Evolutionary conservation across 2,888 invertebrate genomes (phyloP).

Genomic region (Mechanitis messenoides): DNA sequence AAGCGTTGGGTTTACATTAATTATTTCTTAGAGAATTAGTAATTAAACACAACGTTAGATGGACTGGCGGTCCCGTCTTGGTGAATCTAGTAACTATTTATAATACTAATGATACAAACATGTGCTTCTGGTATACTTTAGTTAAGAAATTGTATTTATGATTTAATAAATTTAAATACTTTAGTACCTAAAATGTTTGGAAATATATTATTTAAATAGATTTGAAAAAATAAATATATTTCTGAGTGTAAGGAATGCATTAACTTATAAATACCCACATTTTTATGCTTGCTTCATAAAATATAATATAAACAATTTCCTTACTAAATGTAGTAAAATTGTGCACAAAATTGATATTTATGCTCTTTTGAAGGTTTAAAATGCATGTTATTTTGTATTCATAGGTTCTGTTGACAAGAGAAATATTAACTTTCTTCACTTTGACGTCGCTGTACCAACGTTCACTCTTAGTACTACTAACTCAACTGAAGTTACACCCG

Average conservation of each 20-base stretch:
- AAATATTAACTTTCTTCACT: background rate
- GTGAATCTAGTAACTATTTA: background rate
- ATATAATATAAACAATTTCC: constrained; percentile 21
- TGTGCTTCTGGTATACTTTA: background rate
- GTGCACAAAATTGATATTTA: constrained; percentile 19
- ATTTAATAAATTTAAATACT: too few species aligned
- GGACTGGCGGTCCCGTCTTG: constrained; percentile 3
- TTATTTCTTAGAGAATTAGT: constrained; percentile 19
- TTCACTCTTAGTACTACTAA: too few species aligned
- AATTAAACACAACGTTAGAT: constrained; percentile 17
- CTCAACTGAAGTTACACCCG: too few species aligned
- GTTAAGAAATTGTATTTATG: too few species aligned
- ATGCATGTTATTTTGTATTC: constrained; percentile 17
- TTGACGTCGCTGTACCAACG: too few species aligned
- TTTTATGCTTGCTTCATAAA: background rate
- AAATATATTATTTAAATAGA: too few species aligned
- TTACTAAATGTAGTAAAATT: constrained; percentile 17
- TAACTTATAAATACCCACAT: background rate
- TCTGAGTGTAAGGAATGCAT: background rate
- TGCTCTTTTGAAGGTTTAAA: constrained; percentile 7
- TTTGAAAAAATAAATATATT: too few species aligned
- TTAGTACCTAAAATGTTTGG: too few species aligned
- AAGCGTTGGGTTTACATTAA: constrained; percentile 15
- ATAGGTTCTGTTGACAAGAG: constrained; percentile 9
- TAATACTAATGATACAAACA: background rate